These are phyloP conservation scores for Sebastes wilsoni DNA, from an alignment of 2,797 vertebrate species.

Conservation along the genomic window DNA sequence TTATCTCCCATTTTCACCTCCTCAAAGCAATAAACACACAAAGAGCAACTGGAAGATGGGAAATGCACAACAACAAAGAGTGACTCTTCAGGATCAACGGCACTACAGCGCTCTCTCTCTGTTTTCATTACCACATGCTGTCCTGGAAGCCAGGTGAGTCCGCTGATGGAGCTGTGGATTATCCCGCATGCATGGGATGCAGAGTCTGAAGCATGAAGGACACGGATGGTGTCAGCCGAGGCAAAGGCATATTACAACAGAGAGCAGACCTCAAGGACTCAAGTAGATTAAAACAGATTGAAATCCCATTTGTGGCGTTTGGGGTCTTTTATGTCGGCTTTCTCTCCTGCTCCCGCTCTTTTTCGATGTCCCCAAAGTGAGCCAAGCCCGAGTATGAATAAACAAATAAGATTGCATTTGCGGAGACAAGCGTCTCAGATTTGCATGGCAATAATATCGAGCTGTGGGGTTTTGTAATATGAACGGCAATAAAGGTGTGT, in stretches of 20 bases:
- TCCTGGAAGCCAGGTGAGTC: constrained; percentile 19
- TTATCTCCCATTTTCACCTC: constrained; percentile 60
- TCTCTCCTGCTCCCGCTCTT: neutral
- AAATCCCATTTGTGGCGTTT: constrained; percentile 78
- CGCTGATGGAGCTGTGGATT: constrained; percentile 65
- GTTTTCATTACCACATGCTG: constrained; percentile 49
- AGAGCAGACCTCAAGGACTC: constrained; percentile 75
- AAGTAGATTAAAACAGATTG: constrained; percentile 80
- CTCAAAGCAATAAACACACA: constrained; percentile 64
- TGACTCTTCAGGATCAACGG: constrained; percentile 36
- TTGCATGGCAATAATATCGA: constrained; percentile 62
- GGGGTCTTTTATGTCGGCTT: constrained; percentile 49
- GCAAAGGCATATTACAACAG: constrained; percentile 64
- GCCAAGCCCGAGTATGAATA: constrained; percentile 32
- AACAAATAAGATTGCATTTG: constrained; percentile 63
- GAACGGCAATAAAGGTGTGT: constrained; percentile 43
- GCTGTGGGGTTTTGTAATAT: constrained; percentile 58
- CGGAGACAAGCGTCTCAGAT: constrained; percentile 47
- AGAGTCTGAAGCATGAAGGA: constrained; percentile 74
- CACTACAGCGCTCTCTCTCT: constrained; percentile 13
- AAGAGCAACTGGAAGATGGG: constrained; percentile 17
- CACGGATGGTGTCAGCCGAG: constrained; percentile 58
- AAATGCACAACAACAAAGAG: constrained; percentile 45
- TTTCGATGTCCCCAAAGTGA: constrained; percentile 43
- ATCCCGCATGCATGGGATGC: constrained; percentile 62